Percentiles rank a stretch among this genome's conserved stretches.
phyloP scores from a whole-genome alignment of 2,888 invertebrate genomes.

The Teinopalpus imperialis region DNA sequence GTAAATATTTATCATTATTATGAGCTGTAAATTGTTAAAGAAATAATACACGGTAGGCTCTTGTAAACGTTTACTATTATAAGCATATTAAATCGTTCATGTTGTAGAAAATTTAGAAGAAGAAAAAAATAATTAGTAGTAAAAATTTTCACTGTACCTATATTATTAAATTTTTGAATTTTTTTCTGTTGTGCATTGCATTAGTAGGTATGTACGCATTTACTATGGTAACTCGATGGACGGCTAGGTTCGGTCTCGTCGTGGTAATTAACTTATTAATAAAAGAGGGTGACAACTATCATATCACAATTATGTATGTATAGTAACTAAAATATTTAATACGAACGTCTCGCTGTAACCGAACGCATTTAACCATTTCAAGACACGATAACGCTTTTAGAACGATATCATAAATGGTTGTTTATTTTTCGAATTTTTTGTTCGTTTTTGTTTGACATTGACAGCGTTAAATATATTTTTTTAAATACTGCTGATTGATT shows the following conservation, averaged over 20 bases:
- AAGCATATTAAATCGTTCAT: constrained; percentile 66
- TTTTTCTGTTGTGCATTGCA: constrained; percentile 29
- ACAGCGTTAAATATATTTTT: neutral
- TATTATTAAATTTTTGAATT: constrained; percentile 30
- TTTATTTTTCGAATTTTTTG: constrained; percentile 1
- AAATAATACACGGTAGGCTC: constrained; percentile 53
- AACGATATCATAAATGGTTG: neutral
- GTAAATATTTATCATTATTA: constrained; percentile 73
- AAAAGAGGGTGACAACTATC: constrained; percentile 63
- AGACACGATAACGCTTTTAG: constrained; percentile 2
- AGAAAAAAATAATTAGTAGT: constrained; percentile 51
- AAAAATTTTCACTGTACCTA: constrained; percentile 46
- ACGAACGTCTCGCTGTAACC: constrained; percentile 17
- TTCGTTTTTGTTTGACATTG: neutral
- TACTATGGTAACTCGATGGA: constrained; percentile 16
- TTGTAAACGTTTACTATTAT: constrained; percentile 62
- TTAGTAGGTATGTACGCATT: constrained; percentile 24
- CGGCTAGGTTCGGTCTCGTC: neutral
- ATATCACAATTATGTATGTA: constrained; percentile 75
- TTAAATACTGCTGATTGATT: too few relatives aligned
- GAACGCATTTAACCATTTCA: constrained; percentile 23
- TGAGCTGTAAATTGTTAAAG: constrained; percentile 67
- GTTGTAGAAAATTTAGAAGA: constrained; percentile 70
- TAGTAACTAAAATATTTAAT: constrained; percentile 55
- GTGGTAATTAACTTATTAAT: constrained; percentile 24